Base-by-base conservation (phyloP, 2,888 invertebrate genomes). In the Heteromyza rotundicornis region DNA sequence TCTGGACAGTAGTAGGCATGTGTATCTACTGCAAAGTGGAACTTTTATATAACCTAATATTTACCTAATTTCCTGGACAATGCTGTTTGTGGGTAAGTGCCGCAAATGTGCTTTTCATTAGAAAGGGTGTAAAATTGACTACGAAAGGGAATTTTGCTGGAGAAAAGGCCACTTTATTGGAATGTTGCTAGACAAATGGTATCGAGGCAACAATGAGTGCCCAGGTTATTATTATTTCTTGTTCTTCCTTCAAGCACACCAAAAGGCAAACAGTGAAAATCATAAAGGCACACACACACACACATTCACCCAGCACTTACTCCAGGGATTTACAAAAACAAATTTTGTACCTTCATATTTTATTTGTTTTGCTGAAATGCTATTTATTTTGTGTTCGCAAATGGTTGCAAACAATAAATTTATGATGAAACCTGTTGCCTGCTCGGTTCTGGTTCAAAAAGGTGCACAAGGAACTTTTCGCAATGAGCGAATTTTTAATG, bases 301-400 rank as follows among this genome's bases (percentile, higher is more conserved):
- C n/a, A n/a, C n/a, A n/a, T n/a, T n/a, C n/a, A n/a, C n/a, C n/a
- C n/a, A n/a, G n/a, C n/a, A n/a, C n/a, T n/a, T n/a, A n/a, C n/a
- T n/a, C n/a, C n/a, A n/a, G n/a, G n/a, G n/a, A n/a, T n/a, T n/a
- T n/a, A n/a, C n/a, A n/a, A n/a, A n/a, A n/a, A 73, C 69, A 73
- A 75, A 74, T n/a, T 75, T 75, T 67, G 68, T 63, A 68, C 60
- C 55, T 62, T 55, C 35, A 59, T 62, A 67, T 67, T 71, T 71
- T 69, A 64, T 70, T 62, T 16, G 22, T 22, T 19, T 35, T 23
- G 32, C 50, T 57, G 40, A 40, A 40, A 40, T 53, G 55, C 16
- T 55, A 22, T 36, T 58, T 23, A n/a, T 52, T 22, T 59, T 59
- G 51, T 49, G n/a, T n/a, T n/a, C 53, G 52, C 47, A 32, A 32